Percentiles rank a stretch among this genome's conserved stretches.
Conservation (phyloP, 2,888 invertebrate species). For the Nymphalis polychloros region DNA sequence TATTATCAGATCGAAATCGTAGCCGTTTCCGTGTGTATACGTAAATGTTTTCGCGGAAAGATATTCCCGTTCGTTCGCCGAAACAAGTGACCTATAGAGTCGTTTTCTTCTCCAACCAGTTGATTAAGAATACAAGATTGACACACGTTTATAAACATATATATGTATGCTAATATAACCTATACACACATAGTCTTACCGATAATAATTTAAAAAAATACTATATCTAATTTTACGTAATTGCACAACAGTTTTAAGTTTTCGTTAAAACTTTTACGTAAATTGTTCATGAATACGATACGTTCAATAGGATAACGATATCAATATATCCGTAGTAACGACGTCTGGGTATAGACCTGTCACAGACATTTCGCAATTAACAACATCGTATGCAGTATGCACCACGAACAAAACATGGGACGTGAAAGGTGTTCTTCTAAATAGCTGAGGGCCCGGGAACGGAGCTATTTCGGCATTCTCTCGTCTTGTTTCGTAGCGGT, state of each 20-base stretch:
- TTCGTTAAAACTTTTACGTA: too few species aligned
- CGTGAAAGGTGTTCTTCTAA: constrained; percentile 22
- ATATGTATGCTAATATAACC: not conserved
- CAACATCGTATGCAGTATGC: not conserved
- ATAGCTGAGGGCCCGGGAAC: constrained; percentile 37
- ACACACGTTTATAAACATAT: not conserved
- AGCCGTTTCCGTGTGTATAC: not conserved
- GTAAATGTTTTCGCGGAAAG: constrained; percentile 47
- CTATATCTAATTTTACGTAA: too few species aligned
- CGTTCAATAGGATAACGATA: too few species aligned
- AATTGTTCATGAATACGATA: too few species aligned
- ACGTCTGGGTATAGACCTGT: not conserved
- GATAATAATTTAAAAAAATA: too few species aligned
- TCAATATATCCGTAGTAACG: too few species aligned
- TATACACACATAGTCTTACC: too few species aligned
- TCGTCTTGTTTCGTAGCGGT: constrained; percentile 49
- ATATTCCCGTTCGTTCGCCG: constrained; percentile 40
- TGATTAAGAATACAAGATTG: constrained; percentile 15
- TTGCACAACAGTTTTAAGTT: too few species aligned
- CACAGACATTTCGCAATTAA: constrained; percentile 2
- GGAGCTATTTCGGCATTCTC: constrained; percentile 53
- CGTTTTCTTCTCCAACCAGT: constrained; percentile 24
- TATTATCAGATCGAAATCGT: not conserved
- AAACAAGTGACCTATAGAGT: constrained; percentile 47
- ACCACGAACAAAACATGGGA: constrained; percentile 12